Conservation (phyloP, 2,888 invertebrate species). For the Didymodactylos carnosus region DNA sequence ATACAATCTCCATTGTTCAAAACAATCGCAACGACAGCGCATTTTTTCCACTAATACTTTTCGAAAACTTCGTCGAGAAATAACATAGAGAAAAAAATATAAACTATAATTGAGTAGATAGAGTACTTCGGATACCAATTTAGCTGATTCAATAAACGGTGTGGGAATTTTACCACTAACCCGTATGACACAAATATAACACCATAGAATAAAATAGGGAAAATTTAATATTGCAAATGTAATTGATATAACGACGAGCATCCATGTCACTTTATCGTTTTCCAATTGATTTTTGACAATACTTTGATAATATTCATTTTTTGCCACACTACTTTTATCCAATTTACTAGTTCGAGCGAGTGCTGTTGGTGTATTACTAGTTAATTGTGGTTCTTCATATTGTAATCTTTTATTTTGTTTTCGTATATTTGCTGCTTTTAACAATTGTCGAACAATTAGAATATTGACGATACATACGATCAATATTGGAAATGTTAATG, state of each 20-base stretch:
- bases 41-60: conserved; percentile 4
- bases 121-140: conserved; percentile 1
- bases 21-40: not conserved
- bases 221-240: conserved; percentile 9
- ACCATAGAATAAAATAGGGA: conserved; percentile 7
- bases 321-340: conserved; percentile 3
- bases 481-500: conserved; percentile 7
- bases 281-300: conserved; percentile 11
- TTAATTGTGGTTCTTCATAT: conserved; percentile 4
- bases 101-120: conserved; percentile 10
- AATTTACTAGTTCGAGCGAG: too few species aligned
- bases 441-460: not conserved
- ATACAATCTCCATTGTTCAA: not conserved
- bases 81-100: conserved; percentile 12
- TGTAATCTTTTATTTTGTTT: conserved; percentile 1
- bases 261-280: conserved; percentile 12
- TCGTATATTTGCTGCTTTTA: not conserved
- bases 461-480: conserved; percentile 10
- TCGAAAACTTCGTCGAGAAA: conserved; percentile 4
- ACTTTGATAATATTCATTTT: conserved; percentile 5
- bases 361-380: too few species aligned
- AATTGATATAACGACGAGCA: conserved; percentile 8
- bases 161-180: not conserved
- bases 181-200: not conserved
- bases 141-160: not conserved